Base-by-base conservation (phyloP, 2,888 invertebrate species). In the Leucophenga montana region DNA sequence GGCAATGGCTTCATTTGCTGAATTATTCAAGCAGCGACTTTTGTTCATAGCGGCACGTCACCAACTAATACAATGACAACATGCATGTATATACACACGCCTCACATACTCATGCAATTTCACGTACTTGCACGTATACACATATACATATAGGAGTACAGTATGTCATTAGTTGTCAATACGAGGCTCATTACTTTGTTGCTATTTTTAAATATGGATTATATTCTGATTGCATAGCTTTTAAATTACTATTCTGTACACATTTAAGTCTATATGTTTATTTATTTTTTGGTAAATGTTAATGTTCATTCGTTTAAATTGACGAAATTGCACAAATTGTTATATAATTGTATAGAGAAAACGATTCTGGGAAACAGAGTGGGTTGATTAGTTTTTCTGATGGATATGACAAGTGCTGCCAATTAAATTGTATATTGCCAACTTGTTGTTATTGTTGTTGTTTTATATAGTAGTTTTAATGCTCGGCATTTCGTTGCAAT, bases 351-450 rank as follows among this genome's bases (percentile, higher is more conserved):
- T 8, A 39, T 11, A 5, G 39, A 39, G 11, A 1, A 8, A 11
- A 39, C 1, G 11, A 11, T n/a, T n/a, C n/a, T n/a, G 39, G 1
- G 9, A 8, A 39, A 11, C 1, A 39, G 39, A 11, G 39, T 61
- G 13, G 61, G 44, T 39, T 39, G 39, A 44, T 9, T 39, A 61
- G 16, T 44, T 61, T 33, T 33, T 68, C 48, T 69, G 57, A 6
- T 56, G 67, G 5, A 50, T 27, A 67, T 59, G 67, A 31, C 59
- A 67, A 67, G 54, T 67, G 67, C 18, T 70, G 73, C 61, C 67
- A 75, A 75, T 73, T 76, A 75, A 69, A 70, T 68, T 73, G 68
- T 18, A 50, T 16, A 50, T 48, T 20, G 31, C 57, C 4, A 22
- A 9, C 18, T 54, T 72, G 65, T 62, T 64, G 14, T 64, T 53